A percentile compares a stretch with the other conserved stretches of the same genome.
phyloP scores from a whole-genome alignment of 2,797 vertebrate genomes.

The Aldrovandia affinis region DNA sequence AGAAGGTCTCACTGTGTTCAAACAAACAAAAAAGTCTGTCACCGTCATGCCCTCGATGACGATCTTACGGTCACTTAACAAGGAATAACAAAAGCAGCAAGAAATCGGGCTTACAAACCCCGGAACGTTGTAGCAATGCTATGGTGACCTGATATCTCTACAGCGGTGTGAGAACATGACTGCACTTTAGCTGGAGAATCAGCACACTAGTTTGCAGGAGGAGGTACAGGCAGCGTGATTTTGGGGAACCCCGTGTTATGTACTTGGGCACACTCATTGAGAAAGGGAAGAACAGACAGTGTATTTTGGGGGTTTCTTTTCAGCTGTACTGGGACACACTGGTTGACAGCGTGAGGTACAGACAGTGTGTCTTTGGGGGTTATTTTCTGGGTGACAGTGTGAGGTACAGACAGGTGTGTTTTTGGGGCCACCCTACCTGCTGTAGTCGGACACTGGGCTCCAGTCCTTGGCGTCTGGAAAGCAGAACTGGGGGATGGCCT shows the following conservation, averaged over 20 bases:
- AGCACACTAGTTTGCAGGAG: neutral
- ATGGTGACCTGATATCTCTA: neutral
- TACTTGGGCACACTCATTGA: neutral
- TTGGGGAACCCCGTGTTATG: neutral
- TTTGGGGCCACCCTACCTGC: slow-evolving; percentile 79
- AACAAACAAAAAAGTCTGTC: slow-evolving; percentile 33
- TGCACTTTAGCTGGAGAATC: neutral
- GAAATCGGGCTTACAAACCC: neutral
- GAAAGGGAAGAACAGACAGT: no score
- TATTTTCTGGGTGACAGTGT: neutral
- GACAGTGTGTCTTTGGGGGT: neutral
- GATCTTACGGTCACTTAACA: neutral
- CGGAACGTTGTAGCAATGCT: neutral
- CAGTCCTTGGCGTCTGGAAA: slow-evolving; percentile 98
- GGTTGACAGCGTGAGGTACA: neutral
- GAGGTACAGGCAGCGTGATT: neutral
- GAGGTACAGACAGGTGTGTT: neutral
- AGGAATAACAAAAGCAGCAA: neutral
- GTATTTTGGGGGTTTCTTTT: no score
- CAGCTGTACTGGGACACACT: neutral
- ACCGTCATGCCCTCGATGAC: slow-evolving; percentile 18
- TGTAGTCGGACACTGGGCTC: slow-evolving; percentile 91
- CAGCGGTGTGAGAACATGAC: neutral
- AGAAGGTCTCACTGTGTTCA: slow-evolving; percentile 92
- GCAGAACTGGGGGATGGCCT: slow-evolving; percentile 98